phyloP scores from a whole-genome alignment of 37 sponge, comb jelly and placozoan genomes.

The Eunapius fragilis region DNA sequence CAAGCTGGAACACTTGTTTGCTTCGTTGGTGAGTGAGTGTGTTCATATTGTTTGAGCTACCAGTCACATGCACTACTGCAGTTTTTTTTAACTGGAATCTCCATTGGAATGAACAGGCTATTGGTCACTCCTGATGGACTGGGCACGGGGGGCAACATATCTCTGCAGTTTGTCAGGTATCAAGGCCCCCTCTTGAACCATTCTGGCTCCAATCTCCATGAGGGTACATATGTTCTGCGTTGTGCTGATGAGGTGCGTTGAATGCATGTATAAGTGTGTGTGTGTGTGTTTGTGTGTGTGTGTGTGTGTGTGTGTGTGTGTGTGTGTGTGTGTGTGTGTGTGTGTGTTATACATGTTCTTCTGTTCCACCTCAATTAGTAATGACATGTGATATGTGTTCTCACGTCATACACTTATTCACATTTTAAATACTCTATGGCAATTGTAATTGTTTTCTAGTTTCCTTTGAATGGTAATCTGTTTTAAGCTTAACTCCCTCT shows the following conservation, averaged over 20 bases:
- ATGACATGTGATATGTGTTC: too few relatives aligned
- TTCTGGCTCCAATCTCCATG: not conserved
- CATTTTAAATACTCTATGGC: too few relatives aligned
- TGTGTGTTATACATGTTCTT: too few relatives aligned
- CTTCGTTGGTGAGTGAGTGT: not conserved
- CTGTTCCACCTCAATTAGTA: too few relatives aligned
- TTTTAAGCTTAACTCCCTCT: too few relatives aligned
- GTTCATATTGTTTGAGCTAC: not conserved
- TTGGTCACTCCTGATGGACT: not conserved
- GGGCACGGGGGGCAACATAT: not conserved
- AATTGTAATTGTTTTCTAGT: too few relatives aligned
- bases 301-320: constrained; percentile 8
- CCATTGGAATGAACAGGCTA: not conserved
- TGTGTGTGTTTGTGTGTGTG: constrained; percentile 19
- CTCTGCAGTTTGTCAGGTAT: not conserved
- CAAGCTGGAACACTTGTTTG: not conserved
- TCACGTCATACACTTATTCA: too few relatives aligned
- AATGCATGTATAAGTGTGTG: constrained; percentile 2
- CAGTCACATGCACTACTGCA: not conserved
- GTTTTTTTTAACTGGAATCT: too few relatives aligned
- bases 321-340: too few relatives aligned
- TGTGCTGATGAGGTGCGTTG: not conserved
- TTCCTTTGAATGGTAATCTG: too few relatives aligned
- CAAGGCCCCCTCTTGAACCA: not conserved
- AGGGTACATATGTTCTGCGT: not conserved